Base-by-base conservation (phyloP, 1,140 invertebrate species). In the Monomorium pharaonis region DNA sequence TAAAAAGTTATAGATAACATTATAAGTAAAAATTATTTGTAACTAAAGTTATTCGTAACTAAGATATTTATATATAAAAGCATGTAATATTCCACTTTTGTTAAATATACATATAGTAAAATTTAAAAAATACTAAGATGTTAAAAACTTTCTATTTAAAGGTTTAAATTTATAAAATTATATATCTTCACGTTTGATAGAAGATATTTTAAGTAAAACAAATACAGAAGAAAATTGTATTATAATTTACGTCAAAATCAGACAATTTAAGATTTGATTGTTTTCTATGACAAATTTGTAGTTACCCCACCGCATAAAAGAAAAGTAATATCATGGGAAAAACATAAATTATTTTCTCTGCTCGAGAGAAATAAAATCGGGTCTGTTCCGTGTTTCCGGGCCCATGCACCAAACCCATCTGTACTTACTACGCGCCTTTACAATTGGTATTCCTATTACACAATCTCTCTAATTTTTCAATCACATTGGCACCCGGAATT, bases 381-480 rank as follows among this genome's bases (percentile, higher is more conserved):
- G 76, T 85, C 88, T 81, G 51, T 88, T 89, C 88, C 88, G 76
- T 87, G 84, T 74, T 83, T 92, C 90, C 89, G 92, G 91, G 85
- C 88, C 92, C 94, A 94, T 94, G 94, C 93, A 94, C 91, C 91
- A 93, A 92, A 91, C 87, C 87, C 90, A 90, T 91, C 88, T 90
- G 93, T 95, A 95, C 94, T 95, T 95, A 95, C 94, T 91, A 95
- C 94, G 92, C 94, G 93, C 81, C 87, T 81, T 84, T 65, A 87
- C 56, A 84, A 92, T n/a, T 93, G 85, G 89, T 84, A 90, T 87
- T 87, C 87, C 86, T 91, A 91, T 92, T 86, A 92, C 86, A 92
- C 90, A 89, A 86, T 93, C 91, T 91, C 91, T 91, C 88, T 91
- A 92, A 88, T 77, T 89, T 88, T 69, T 86, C 63, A 65, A 86